Base-by-base conservation (phyloP, 2,888 invertebrate species). In the Chesias legatella region DNA sequence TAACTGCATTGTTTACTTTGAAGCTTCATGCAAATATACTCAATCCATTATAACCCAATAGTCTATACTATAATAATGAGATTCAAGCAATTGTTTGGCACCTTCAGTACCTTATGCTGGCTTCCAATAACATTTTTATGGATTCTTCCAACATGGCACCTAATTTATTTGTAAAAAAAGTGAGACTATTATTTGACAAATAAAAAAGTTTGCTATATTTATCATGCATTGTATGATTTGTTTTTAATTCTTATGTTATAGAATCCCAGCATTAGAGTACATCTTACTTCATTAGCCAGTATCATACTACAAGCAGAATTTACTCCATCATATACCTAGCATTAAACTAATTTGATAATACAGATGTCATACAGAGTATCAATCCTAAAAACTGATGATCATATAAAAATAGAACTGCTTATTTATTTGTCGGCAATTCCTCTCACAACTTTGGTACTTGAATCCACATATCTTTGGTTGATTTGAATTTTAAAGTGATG, bases 11-110 rank as follows among this genome's bases (percentile, higher is more conserved):
- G 66, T 82, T 82, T 83, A 79, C 68, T 79, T 59, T 67, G 58
- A 85, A 85, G 85, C 85, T 70, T 73, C 78, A 84, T 81, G 84
- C 86, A 84, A 84, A 85, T 82, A 83, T n/a, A n/a, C n/a, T n/a
- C n/a, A n/a, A n/a, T n/a, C n/a, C n/a, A n/a, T n/a, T n/a, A n/a
- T n/a, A n/a, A n/a, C n/a, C n/a, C n/a, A 84, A 84, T 69, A 78
- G 48, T 67, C 72, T 64, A 71, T 65, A 70, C 72, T 64, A 71
- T 65, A 70, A 72, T 61, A 67, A 61, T 66, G 77, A 79, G 80
- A 80, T 80, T 80, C 80, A 80, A 79, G 80, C 79, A 73, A 69
- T 63, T 63, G 64, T 78, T 79, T 79, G 79, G 79, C 79, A 76
- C 73, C 74, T 60, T 53, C 73, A 76, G 75, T 76, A 71, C 67